Evolutionary conservation across 2,113 vertebrate species (phyloP).

Genomic region (Peromyscus leucopus): DNA sequence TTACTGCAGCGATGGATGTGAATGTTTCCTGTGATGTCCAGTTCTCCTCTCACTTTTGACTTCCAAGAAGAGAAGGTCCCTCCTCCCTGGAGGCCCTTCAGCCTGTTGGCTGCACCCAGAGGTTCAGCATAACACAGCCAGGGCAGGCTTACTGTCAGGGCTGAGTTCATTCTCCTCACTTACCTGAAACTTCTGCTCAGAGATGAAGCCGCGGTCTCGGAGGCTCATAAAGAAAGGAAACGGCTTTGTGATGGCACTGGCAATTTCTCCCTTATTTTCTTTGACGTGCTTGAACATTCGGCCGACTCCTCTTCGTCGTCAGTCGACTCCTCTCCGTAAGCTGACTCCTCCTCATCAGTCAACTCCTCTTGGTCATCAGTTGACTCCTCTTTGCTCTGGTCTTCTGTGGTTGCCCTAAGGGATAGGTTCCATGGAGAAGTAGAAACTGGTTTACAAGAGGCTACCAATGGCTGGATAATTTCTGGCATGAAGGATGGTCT

Average conservation of each 20-base stretch:
- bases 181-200: slow-evolving; percentile 52
- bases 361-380: too few relatives aligned
- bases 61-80: neutral
- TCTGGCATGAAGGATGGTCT: neutral
- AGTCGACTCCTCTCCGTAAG: neutral
- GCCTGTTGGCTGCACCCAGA: neutral
- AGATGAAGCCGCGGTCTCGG: slow-evolving; percentile 48
- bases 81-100: neutral
- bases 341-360: too few relatives aligned
- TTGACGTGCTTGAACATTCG: slow-evolving; percentile 45
- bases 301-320: neutral
- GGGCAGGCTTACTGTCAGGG: too few relatives aligned
- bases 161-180: neutral
- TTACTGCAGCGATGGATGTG: neutral
- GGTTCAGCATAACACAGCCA: neutral
- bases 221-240: slow-evolving; percentile 69
- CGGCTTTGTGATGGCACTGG: neutral
- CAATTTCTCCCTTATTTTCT: slow-evolving; percentile 67
- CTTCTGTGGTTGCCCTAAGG: neutral
- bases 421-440: neutral
- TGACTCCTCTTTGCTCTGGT: neutral
- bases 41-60: neutral
- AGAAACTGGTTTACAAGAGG: neutral
- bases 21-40: neutral
- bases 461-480: neutral